Conservation (phyloP, 2,797 vertebrate species). For the Psittacula derbiana region DNA sequence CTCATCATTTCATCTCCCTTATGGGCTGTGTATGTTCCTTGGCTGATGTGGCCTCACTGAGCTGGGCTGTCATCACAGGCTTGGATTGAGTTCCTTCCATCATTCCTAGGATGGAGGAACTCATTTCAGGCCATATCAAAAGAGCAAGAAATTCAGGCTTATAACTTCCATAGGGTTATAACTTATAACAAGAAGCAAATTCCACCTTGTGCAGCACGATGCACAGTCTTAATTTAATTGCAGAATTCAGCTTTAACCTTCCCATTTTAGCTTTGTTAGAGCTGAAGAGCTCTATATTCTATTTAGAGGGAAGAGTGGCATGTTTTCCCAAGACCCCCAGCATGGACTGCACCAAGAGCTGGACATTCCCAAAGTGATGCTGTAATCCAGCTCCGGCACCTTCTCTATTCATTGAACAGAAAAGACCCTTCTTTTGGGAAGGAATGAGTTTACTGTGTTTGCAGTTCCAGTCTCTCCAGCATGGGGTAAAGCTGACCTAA, state of each 20-base stretch:
- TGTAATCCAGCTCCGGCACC: not conserved
- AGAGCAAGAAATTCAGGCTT: not conserved
- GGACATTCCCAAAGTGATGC: not conserved
- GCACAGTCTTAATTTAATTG: not conserved
- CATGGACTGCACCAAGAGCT: not conserved
- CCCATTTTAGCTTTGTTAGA: not conserved
- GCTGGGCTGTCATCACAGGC: not conserved
- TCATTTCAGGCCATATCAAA: not conserved
- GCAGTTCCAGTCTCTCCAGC: not conserved
- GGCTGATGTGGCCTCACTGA: not conserved
- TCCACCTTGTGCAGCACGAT: rapidly evolving
- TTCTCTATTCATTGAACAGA: not conserved
- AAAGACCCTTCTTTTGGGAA: not conserved
- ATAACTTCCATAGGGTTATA: not conserved
- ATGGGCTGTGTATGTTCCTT: rapidly evolving
- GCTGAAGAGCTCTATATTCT: not conserved
- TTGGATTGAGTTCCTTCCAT: not conserved
- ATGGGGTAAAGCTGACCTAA: not conserved
- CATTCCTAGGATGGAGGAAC: not conserved
- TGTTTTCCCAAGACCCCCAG: not conserved
- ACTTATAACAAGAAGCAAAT: not conserved
- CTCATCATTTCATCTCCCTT: not conserved
- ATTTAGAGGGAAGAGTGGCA: not conserved
- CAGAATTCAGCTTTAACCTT: not conserved
- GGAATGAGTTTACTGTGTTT: not conserved